Base-by-base conservation (phyloP, 2,888 invertebrate genomes). In the Cyrtodaria siliqua region DNA sequence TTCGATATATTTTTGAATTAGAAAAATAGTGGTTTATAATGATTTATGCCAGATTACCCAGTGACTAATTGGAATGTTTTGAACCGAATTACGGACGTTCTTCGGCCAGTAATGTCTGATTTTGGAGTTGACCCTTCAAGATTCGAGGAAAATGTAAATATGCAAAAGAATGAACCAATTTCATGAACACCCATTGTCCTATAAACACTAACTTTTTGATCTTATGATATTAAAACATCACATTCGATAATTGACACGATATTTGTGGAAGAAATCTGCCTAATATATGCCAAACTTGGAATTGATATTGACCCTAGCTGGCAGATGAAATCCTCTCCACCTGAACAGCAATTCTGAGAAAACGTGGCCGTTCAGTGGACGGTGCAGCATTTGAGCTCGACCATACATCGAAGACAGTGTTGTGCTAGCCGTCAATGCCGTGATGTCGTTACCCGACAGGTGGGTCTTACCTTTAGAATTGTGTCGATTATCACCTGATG, bases 51-150 rank as follows among this genome's bases (percentile, higher is more conserved):
- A n/a, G n/a, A n/a, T n/a, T n/a, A n/a, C n/a, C n/a, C n/a, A 20
- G 20, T 52, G 23, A 24, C 24, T 52, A 24, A 52, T 24, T 24
- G 26, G 23, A 23, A 20, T 60, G 60, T 60, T 60, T 44, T 60
- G 42, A 40, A 50, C 44, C 44, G 44, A 18, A 44, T 44, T 44
- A 44, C 44, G 4, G 20, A 56, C 44, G 77, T 76, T 62, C 60
- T 76, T 71, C 67, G 76, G 76, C 69, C 63, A 53, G 57, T 67
- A 59, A 67, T 77, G 77, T 67, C 77, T 68, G 71, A 77, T 29
- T 55, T 68, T 53, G 55, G 14, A 44, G 18, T 55, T 50, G 57
- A 57, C 57, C 53, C 26, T 24, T 29, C 29, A 55, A 27, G 24
- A n/a, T 18, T 44, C 40, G 44, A 33, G 29, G 33, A 61, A 59